Evolutionary conservation across 1,140 invertebrate genomes (phyloP), one percentile per base, ranked within the genome.

Genomic region (Drosophila pallidifrons): DNA sequence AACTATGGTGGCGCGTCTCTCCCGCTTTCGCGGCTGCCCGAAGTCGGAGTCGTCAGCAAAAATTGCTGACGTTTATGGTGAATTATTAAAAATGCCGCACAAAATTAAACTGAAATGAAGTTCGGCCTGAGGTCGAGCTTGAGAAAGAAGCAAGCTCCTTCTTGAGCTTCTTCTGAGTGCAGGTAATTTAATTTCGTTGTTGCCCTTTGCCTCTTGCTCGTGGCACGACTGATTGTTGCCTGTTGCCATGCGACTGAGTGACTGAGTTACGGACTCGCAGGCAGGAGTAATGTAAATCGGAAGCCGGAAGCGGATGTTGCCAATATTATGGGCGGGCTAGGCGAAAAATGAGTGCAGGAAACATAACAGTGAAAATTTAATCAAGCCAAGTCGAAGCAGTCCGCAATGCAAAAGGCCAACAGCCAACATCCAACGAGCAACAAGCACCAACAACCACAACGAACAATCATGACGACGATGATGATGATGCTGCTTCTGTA

Each of bases 71-170:
- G 66, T 74, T 89, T 83, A 80, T 86, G 77, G 89, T 91, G 71
- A 91, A 91, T 91, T 91, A 91, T 91, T 91, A 91, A 91, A 75
- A 89, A 89, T 77, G 82, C 73, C 73, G 54, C 73, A 73, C 67
- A 77, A 86, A 91, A 80, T 90, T 77, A 89, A 90, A 90, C 47
- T 65, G 45, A 78, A 90, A 90, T 90, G 72, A 74, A 86, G 78
- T 85, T 52, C 28, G 28, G 28, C 51, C 69, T 57, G 32, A 59
- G 68, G 58, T 75, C 10, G 32, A 51, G 28, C 11, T 35, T 32
- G 5, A 16, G 28, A 30, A 51, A 52, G 35, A 10, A 32, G 32
- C 32, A 46, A 41, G 60, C 41, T 13, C 30, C 20, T 45, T 16
- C 20, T 45, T 16, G 41, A 67, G 77, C 58, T 64, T 72, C 57